phyloP scores from a whole-genome alignment of 2,113 vertebrate genomes.

The Copsychus sechellarum region DNA sequence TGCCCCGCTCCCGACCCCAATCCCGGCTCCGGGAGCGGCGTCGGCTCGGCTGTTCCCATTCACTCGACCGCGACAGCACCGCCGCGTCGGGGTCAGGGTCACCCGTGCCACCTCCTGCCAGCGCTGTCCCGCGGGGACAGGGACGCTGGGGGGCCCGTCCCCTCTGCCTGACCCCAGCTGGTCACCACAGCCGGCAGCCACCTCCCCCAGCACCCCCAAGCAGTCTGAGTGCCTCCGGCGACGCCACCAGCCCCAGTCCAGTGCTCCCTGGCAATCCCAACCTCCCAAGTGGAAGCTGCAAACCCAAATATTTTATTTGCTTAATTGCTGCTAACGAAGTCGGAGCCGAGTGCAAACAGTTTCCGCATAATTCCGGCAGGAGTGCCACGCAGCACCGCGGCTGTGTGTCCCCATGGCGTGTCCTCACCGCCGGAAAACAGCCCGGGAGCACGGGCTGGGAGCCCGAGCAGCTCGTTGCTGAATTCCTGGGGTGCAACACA shows the following conservation, averaged over 20 bases:
- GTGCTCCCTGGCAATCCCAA: background rate
- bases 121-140: background rate
- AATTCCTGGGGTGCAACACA: background rate
- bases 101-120: background rate
- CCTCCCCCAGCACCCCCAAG: too few species aligned
- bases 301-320: background rate
- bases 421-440: background rate
- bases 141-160: background rate
- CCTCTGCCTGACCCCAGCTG: background rate
- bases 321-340: background rate
- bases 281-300: background rate
- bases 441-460: background rate
- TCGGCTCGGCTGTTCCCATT: background rate
- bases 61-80: background rate
- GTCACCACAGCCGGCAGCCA: background rate
- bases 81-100: background rate
- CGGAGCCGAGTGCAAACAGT: background rate
- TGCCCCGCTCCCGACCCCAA: background rate
- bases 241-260: fast-evolving
- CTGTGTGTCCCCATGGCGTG: background rate
- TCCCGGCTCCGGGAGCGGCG: background rate
- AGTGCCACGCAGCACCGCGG: background rate
- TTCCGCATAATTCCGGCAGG: background rate
- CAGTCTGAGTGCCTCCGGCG: fast-evolving
- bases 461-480: fast-evolving